phyloP scores from a whole-genome alignment of 2,888 invertebrate genomes.

The Noctua comes region DNA sequence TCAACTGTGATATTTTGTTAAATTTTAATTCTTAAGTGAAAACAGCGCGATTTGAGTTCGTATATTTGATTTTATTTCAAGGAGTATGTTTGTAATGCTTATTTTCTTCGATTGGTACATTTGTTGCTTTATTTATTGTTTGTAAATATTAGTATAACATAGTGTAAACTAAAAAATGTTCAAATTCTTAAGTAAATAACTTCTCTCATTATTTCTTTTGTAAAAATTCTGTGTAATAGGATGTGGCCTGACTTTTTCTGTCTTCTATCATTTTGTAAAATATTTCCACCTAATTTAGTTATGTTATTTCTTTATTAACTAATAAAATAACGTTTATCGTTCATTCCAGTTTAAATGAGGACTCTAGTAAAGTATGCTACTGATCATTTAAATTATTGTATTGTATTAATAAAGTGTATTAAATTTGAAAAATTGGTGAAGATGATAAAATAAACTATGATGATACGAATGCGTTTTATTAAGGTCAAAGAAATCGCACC shows the following conservation, averaged over 20 bases:
- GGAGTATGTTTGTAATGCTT: conserved; percentile 76
- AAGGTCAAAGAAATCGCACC: background rate
- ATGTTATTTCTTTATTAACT: conserved; percentile 88
- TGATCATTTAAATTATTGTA: conserved; percentile 90
- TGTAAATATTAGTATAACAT: conserved; percentile 86
- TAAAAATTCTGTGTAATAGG: conserved; percentile 86
- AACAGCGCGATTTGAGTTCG: conserved; percentile 79
- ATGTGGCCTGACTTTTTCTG: conserved; percentile 82
- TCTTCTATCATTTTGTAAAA: conserved; percentile 81
- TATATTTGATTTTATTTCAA: conserved; percentile 74
- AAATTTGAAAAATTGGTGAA: conserved; percentile 89
- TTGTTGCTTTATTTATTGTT: conserved; percentile 89
- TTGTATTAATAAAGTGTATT: conserved; percentile 89
- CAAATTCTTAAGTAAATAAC: conserved; percentile 74
- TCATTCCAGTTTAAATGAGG: conserved; percentile 90
- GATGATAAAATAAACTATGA: conserved; percentile 90
- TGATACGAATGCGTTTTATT: conserved; percentile 80
- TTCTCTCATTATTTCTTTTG: conserved; percentile 70
- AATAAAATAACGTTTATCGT: conserved; percentile 89
- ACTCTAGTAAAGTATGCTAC: conserved; percentile 87
- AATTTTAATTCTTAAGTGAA: conserved; percentile 87
- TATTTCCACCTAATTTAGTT: conserved; percentile 84
- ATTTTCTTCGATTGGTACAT: conserved; percentile 78
- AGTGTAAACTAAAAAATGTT: conserved; percentile 81
- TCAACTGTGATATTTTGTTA: conserved; percentile 91